phyloP scores from a whole-genome alignment of 2,113 vertebrate species.

The Chloropsis hardwickii region DNA sequence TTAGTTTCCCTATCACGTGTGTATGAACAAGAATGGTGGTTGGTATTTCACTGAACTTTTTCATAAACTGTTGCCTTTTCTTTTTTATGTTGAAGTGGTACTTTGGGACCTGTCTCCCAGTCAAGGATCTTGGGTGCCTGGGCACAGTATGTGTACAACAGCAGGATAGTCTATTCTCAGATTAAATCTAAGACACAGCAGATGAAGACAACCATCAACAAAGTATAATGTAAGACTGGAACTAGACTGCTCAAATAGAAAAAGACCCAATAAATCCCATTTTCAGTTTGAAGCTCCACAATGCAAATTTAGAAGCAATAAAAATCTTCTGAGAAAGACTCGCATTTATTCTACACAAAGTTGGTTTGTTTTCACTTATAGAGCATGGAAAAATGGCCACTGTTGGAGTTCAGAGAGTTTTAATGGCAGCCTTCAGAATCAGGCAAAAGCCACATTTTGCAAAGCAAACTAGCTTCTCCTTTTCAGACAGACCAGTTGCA shows the following conservation, averaged over 20 bases:
- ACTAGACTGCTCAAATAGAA: background rate
- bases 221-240: background rate
- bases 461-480: background rate
- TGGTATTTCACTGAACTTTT: background rate
- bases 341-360: background rate
- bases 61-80: background rate
- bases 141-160: background rate
- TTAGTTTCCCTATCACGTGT: background rate
- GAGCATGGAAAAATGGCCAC: background rate
- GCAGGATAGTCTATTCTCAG: background rate
- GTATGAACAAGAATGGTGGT: background rate
- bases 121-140: background rate
- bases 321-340: background rate
- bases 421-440: background rate
- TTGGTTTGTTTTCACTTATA: background rate
- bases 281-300: background rate
- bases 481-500: background rate
- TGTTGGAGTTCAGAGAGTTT: background rate
- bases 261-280: background rate
- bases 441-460: background rate
- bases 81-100: background rate
- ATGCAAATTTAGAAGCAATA: background rate
- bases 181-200: background rate
- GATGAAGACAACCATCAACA: background rate
- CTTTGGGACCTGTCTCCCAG: background rate